phyloP scores from a whole-genome alignment of 2,888 invertebrate genomes.

The Colostygia pectinataria region DNA sequence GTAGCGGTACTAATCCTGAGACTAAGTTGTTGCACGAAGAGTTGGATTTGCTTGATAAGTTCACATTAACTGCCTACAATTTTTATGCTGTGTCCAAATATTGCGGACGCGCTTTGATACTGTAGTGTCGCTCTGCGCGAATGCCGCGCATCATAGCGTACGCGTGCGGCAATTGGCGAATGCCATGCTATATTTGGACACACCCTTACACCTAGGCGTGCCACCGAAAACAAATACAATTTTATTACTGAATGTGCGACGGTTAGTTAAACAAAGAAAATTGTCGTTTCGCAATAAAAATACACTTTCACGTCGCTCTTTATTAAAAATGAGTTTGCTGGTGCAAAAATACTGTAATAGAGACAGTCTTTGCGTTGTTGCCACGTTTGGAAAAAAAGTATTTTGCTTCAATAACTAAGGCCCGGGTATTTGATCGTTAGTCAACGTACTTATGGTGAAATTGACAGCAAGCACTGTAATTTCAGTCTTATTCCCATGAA shows the following conservation, averaged over 20 bases:
- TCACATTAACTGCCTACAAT: too few relatives aligned
- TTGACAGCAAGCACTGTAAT: too few relatives aligned
- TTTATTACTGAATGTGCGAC: conserved; percentile 63
- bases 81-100: too few relatives aligned
- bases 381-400: conserved; percentile 42
- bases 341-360: conserved; percentile 38
- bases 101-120: too few relatives aligned
- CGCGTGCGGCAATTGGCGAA: too few relatives aligned
- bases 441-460: too few relatives aligned
- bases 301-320: conserved; percentile 53
- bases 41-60: conserved; percentile 72
- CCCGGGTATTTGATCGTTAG: too few relatives aligned
- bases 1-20: conserved; percentile 37
- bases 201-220: too few relatives aligned
- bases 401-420: conserved; percentile 45
- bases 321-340: conserved; percentile 44
- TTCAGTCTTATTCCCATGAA: too few relatives aligned
- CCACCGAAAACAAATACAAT: conserved; percentile 62
- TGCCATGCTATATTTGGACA: too few relatives aligned
- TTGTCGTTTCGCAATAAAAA: conserved; percentile 63
- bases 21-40: conserved; percentile 57
- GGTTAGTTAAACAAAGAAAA: conserved; percentile 73
- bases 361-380: conserved; percentile 32
- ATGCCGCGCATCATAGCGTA: too few relatives aligned
- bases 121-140: too few relatives aligned